These are phyloP conservation scores for Lissonota sp. DNA, from an alignment of 2,888 invertebrate genomes.

Conservation along the genomic window DNA sequence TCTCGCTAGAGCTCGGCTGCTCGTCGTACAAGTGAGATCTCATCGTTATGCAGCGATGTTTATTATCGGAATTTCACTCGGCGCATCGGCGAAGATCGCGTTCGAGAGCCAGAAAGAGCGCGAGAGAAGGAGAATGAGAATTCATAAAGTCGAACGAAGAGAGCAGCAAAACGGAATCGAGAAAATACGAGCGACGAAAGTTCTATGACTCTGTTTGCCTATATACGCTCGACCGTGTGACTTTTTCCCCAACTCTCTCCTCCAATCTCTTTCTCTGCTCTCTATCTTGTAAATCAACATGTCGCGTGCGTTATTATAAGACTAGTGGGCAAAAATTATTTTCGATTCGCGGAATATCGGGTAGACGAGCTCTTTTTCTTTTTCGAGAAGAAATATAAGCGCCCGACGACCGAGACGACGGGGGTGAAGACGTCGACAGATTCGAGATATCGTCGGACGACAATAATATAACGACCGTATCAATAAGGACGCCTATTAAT, in stretches of 20 bases:
- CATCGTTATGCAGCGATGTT: conserved; percentile 46
- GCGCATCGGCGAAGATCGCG: conserved; percentile 52
- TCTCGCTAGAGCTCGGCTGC: too few species aligned
- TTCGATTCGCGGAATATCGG: conserved; percentile 56
- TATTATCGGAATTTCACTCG: conserved; percentile 64
- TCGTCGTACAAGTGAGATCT: conserved; percentile 8
- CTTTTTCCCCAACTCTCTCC: too few species aligned
- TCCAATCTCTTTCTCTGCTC: too few species aligned
- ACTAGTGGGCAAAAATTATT: conserved; percentile 53
- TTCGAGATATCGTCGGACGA: conserved; percentile 61
- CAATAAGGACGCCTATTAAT: conserved; percentile 67
- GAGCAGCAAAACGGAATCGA: conserved; percentile 9
- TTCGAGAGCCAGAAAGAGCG: conserved; percentile 4
- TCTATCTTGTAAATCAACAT: neutral
- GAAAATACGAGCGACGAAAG: conserved; percentile 59
- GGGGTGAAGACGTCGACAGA: conserved; percentile 39
- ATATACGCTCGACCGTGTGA: too few species aligned
- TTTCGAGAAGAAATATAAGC: neutral
- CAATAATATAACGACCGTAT: conserved; percentile 65
- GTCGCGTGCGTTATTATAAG: conserved; percentile 33
- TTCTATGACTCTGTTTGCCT: conserved; percentile 52
- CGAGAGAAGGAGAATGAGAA: conserved; percentile 57
- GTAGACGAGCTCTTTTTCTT: conserved; percentile 10
- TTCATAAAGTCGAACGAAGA: neutral
- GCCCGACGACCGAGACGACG: conserved; percentile 13